Percentiles rank a stretch among this genome's conserved stretches.
Evolutionary conservation across 1,140 invertebrate genomes (phyloP).

Genomic region (Sitophilus oryzae): DNA sequence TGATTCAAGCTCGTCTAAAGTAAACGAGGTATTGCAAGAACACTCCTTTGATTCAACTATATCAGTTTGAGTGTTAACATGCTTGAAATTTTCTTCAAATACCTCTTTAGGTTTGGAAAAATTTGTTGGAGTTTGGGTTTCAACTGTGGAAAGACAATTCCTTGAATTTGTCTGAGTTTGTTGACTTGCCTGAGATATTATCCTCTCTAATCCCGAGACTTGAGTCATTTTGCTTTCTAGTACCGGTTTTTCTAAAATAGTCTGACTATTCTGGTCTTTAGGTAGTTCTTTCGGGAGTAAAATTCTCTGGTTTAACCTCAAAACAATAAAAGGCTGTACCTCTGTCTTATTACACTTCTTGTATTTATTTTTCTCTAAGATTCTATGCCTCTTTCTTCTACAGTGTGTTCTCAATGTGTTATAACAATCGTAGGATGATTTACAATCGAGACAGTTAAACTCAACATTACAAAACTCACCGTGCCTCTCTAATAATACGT

Average conservation of each 20-base stretch:
- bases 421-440: slow-evolving; percentile 48
- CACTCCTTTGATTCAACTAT: slow-evolving; percentile 25
- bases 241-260: slow-evolving; percentile 15
- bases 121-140: slow-evolving; percentile 48
- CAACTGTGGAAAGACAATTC: slow-evolving; percentile 42
- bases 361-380: slow-evolving; percentile 34
- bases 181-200: slow-evolving; percentile 39
- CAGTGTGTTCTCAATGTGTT: slow-evolving; percentile 55
- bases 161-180: slow-evolving; percentile 48
- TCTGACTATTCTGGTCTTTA: slow-evolving; percentile 33
- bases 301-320: not conserved
- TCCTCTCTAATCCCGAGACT: slow-evolving; percentile 20
- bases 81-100: slow-evolving; percentile 30
- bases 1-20: slow-evolving; percentile 30
- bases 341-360: slow-evolving; percentile 22
- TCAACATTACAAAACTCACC: slow-evolving; percentile 47
- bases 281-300: slow-evolving; percentile 25
- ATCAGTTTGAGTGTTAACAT: slow-evolving; percentile 34
- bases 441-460: slow-evolving; percentile 51
- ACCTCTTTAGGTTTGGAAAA: slow-evolving; percentile 25
- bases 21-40: slow-evolving; percentile 39
- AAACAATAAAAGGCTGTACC: slow-evolving; percentile 11
- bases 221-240: slow-evolving; percentile 33
- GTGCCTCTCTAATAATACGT: slow-evolving; percentile 47
- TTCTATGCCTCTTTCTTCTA: slow-evolving; percentile 49